Evolutionary conservation across 2,888 invertebrate genomes (phyloP).

Genomic region (Chironomus riparius): DNA sequence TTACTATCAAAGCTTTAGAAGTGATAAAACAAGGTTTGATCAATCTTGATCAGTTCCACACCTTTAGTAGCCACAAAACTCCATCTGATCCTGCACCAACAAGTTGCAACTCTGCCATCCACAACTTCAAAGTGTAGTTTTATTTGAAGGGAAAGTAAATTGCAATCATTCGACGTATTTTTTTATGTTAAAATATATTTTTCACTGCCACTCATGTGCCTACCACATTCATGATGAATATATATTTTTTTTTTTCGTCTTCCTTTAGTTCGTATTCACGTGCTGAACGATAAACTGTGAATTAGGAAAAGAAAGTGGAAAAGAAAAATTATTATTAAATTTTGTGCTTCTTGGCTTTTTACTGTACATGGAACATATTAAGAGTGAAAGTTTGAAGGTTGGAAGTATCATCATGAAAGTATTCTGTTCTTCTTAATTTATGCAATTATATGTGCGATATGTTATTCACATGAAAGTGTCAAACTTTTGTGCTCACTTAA

Average conservation of each 20-base stretch:
- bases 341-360: not conserved
- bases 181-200: not conserved
- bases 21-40: too few species aligned
- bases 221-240: not conserved
- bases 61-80: too few species aligned
- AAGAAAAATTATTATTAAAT: not conserved
- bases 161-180: slow-evolving; percentile 8
- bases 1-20: too few species aligned
- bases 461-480: too few species aligned
- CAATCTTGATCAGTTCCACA: too few species aligned
- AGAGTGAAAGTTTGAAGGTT: slow-evolving; percentile 9
- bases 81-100: too few species aligned
- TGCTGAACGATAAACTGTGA: slow-evolving; percentile 4
- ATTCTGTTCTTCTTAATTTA: too few species aligned
- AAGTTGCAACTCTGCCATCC: not conserved
- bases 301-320: not conserved
- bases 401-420: not conserved
- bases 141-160: not conserved
- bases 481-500: too few species aligned
- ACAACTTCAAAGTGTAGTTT: not conserved
- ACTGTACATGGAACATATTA: not conserved
- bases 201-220: not conserved
- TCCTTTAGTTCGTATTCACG: slow-evolving; percentile 1
- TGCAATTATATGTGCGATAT: too few species aligned
- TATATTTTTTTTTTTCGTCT: not conserved